Evolutionary conservation across 92 coral and sea anemone species (phyloP).

Genomic region (Porites cylindrica): DNA sequence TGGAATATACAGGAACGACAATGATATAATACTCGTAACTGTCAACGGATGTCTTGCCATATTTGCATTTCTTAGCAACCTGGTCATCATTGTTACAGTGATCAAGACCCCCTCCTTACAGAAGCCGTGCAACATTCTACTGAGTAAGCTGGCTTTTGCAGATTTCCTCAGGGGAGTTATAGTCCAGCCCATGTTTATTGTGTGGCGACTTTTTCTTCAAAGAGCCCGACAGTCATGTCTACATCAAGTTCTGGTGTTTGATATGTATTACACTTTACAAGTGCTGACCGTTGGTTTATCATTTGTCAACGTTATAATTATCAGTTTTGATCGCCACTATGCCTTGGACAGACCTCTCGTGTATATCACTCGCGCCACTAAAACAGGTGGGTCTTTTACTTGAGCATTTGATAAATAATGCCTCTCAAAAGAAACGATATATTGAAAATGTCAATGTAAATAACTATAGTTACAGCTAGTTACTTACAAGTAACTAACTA

Average conservation of each 20-base stretch:
- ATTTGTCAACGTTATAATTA: background rate
- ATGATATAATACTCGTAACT: background rate
- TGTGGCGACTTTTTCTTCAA: slow-evolving; percentile 26
- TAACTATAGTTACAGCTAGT: too few relatives aligned
- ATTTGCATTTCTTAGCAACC: slow-evolving; percentile 6
- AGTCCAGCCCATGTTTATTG: slow-evolving; percentile 50
- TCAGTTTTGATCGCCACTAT: slow-evolving; percentile 22
- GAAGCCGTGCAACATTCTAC: slow-evolving; percentile 40
- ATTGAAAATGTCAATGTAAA: too few relatives aligned
- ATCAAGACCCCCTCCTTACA: slow-evolving; percentile 31
- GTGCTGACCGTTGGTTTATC: background rate
- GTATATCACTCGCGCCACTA: too few relatives aligned
- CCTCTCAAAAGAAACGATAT: too few relatives aligned
- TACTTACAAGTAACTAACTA: too few relatives aligned
- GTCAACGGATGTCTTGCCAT: slow-evolving; percentile 4
- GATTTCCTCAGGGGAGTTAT: slow-evolving; percentile 53
- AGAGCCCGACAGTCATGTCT: background rate
- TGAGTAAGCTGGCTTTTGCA: slow-evolving; percentile 49
- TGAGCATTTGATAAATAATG: too few relatives aligned
- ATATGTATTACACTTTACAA: background rate
- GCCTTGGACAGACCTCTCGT: background rate
- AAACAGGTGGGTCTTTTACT: too few relatives aligned
- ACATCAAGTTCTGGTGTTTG: background rate
- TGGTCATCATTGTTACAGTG: slow-evolving; percentile 33
- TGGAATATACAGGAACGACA: too few relatives aligned